Evolutionary conservation across 2,797 vertebrate genomes (phyloP).

Genomic region (Myiotriccus ornatus): DNA sequence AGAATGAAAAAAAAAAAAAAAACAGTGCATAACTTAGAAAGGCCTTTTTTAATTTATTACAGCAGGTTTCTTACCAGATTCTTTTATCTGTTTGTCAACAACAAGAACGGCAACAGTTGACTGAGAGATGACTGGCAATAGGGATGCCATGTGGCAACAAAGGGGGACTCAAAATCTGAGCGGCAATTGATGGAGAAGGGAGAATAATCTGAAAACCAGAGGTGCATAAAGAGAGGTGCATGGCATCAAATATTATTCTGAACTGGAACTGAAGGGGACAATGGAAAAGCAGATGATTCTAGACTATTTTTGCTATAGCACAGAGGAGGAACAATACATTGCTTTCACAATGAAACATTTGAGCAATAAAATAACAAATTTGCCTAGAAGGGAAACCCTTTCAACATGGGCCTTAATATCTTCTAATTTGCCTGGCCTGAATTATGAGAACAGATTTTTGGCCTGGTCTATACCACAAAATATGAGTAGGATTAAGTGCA

Average conservation of each 20-base stretch:
- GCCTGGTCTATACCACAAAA: slow-evolving; percentile 1
- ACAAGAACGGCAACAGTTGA: neutral
- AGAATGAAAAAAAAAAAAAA: neutral
- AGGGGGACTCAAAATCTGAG: neutral
- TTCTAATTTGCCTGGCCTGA: slow-evolving; percentile 12
- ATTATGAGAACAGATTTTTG: slow-evolving; percentile 17
- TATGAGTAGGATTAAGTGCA: neutral
- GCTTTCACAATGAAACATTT: neutral
- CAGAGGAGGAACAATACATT: neutral
- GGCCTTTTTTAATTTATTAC: neutral
- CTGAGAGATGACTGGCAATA: neutral
- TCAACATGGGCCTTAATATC: neutral
- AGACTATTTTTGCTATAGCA: neutral
- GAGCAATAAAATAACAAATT: neutral
- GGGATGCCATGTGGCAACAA: neutral
- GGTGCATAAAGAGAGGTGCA: neutral
- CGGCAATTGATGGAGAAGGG: neutral
- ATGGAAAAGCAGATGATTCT: neutral
- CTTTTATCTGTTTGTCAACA: neutral
- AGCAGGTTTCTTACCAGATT: neutral
- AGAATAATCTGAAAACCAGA: neutral
- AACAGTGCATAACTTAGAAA: neutral
- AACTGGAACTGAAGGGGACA: neutral
- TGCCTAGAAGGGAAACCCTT: slow-evolving; percentile 20
- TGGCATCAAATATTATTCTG: neutral